These are phyloP conservation scores for Thamnophis sirtalis DNA, from an alignment of 2,113 vertebrate species.

Conservation along the genomic window DNA sequence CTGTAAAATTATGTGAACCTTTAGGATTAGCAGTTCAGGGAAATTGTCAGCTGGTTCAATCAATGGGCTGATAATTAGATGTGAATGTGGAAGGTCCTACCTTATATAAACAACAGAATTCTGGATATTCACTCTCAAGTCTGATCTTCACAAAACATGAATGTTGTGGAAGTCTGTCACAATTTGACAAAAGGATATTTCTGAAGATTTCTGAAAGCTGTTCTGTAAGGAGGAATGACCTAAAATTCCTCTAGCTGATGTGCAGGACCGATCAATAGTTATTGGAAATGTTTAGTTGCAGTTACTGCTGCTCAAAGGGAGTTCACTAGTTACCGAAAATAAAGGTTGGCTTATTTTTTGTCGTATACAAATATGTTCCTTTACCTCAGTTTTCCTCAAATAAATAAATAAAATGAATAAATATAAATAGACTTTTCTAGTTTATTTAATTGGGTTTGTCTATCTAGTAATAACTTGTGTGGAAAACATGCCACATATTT, in stretches of 20 bases:
- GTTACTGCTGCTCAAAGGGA: not conserved
- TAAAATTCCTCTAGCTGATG: not conserved
- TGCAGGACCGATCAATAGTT: not conserved
- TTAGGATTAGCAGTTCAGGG: not conserved
- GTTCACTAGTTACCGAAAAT: not conserved
- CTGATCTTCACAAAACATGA: not conserved
- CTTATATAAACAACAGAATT: not conserved
- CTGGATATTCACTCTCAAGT: not conserved
- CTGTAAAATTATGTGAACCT: not conserved
- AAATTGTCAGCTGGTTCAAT: not conserved
- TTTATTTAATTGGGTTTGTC: not conserved
- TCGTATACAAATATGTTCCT: not conserved
- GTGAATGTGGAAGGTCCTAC: not conserved
- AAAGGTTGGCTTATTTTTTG: not conserved
- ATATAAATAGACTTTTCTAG: not conserved
- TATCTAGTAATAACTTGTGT: not conserved
- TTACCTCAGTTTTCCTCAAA: not conserved
- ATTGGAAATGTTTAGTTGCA: not conserved
- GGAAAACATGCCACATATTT: not conserved
- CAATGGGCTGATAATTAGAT: not conserved
- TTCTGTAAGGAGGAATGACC: not conserved
- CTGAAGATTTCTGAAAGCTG: not conserved
- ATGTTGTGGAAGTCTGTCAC: not conserved
- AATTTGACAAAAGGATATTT: not conserved
- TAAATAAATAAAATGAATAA: not conserved